Evolutionary conservation across 2,888 invertebrate genomes (phyloP), one percentile per base, ranked within the genome.

Genomic region (Hanleya hanleyi): DNA sequence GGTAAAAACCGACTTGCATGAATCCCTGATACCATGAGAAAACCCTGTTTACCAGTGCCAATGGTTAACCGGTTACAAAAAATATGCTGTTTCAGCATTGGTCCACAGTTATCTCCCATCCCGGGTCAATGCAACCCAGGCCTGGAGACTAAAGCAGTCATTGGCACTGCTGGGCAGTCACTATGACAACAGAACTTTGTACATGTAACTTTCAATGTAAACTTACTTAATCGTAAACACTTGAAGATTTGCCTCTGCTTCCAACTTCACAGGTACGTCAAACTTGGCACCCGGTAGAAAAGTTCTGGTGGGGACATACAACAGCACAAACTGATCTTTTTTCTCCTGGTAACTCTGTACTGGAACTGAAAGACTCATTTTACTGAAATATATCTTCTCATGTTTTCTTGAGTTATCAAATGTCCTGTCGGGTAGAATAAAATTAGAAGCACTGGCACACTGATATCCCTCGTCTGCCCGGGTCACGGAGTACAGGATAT

Each of bases 271-370:
- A 0, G 97, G 97, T 33, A 97, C 94, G 91, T 97, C 96, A 83
- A 98, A 93, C 86, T 95, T 94, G 38, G 97, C 96, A 87, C 96
- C 94, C 2, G 97, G 97, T 91, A 96, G 97, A 22, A 97, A 92
- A 0, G 96, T 95, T 67, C 95, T 95, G 86, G 96, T 95, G 0
- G 98, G 97, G 69, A 97, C 92, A 72, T 97, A 92, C 80, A 98
- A 94, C 0, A 96, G 95, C 33, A 97, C 92, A 73, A 95, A 94
- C 75, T 97, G 96, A 81, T 95, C 95, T 64, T 96, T 94, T 71
- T 96, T 93, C 88, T 97, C 96, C 83, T 96, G 94, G 88, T 96
- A 97, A 1, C 95, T 57, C 4, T 57, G 22, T 15, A 57, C 26
- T 15, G 57, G 57, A 94, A 18, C 95, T 94, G 15, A 35, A 4